A percentile compares a stretch with the other conserved stretches of the same genome.
Conservation (phyloP, 2,888 invertebrate species). For the Meganola albula region DNA sequence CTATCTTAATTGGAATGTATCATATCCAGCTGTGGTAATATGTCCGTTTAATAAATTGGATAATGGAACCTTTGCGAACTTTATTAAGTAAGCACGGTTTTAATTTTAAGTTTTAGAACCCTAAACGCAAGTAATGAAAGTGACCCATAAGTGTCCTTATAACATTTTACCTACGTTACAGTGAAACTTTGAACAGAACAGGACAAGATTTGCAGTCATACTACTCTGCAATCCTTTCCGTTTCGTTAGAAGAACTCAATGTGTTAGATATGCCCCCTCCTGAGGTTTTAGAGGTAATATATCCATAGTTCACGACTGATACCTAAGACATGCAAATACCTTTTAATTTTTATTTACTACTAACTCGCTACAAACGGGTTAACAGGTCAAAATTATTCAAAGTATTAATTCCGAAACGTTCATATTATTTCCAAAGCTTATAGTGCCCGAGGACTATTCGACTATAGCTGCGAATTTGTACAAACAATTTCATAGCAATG, state of each 20-base stretch:
- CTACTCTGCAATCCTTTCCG: slow-evolving; percentile 37
- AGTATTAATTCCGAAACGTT: too few species aligned
- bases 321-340: too few species aligned
- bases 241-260: slow-evolving; percentile 39
- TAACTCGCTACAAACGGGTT: too few species aligned
- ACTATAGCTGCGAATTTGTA: slow-evolving; percentile 43
- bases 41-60: slow-evolving; percentile 80
- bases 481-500: slow-evolving; percentile 39
- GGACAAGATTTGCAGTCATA: slow-evolving; percentile 36
- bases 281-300: slow-evolving; percentile 36
- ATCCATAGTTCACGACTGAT: too few species aligned
- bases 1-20: slow-evolving; percentile 83
- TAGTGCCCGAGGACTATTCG: slow-evolving; percentile 50
- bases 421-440: too few species aligned
- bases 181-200: slow-evolving; percentile 33
- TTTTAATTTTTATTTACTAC: too few species aligned
- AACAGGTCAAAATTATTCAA: too few species aligned
- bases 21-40: slow-evolving; percentile 81
- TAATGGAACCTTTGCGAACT: slow-evolving; percentile 36
- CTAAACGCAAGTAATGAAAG: too few species aligned
- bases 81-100: slow-evolving; percentile 42
- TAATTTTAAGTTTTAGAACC: background rate
- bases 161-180: slow-evolving; percentile 17
- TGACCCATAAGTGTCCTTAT: too few species aligned
- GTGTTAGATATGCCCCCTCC: slow-evolving; percentile 35